A percentile compares a stretch with the other conserved stretches of the same genome.
phyloP scores from a whole-genome alignment of 2,888 invertebrate genomes.

The Caenorhabditis angaria region DNA sequence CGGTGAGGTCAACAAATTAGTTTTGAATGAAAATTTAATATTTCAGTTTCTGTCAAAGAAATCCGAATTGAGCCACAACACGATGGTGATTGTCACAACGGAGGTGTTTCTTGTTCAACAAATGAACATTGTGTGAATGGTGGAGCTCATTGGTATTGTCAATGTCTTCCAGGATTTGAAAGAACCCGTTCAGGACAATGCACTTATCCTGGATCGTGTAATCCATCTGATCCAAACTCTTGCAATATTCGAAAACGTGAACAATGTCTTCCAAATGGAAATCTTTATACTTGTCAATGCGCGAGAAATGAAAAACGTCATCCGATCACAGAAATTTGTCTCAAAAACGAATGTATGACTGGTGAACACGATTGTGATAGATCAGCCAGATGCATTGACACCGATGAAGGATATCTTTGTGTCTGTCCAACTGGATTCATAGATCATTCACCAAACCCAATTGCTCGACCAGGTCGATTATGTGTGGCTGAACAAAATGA shows the following conservation, averaged over 20 bases:
- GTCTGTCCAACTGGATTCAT: conserved; percentile 65
- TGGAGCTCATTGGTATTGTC: conserved; percentile 46
- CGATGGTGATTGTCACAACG: conserved; percentile 60
- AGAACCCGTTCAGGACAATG: conserved; percentile 62
- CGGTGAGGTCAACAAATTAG: no score
- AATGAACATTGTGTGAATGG: conserved; percentile 58
- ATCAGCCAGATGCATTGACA: conserved; percentile 70
- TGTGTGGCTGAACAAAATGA: conserved; percentile 71
- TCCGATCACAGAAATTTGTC: conserved; percentile 70
- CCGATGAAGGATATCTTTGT: conserved; percentile 68
- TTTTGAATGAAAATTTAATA: no score
- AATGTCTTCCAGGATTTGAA: conserved; percentile 63
- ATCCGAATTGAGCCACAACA: conserved; percentile 53
- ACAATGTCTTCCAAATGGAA: conserved; percentile 66
- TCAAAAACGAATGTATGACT: conserved; percentile 70
- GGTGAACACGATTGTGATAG: conserved; percentile 70
- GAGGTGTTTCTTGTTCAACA: conserved; percentile 50
- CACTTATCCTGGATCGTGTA: conserved; percentile 68
- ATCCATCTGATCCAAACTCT: conserved; percentile 60
- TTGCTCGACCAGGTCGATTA: conserved; percentile 64
- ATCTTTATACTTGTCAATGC: conserved; percentile 71
- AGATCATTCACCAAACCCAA: conserved; percentile 65
- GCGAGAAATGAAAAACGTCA: conserved; percentile 65
- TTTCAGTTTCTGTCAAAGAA: conserved; percentile 58
- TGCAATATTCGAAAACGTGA: conserved; percentile 71